Evolutionary conservation across 2,113 vertebrate genomes (phyloP), one percentile per base, ranked within the genome.

Genomic region (Dromaius novaehollandiae): DNA sequence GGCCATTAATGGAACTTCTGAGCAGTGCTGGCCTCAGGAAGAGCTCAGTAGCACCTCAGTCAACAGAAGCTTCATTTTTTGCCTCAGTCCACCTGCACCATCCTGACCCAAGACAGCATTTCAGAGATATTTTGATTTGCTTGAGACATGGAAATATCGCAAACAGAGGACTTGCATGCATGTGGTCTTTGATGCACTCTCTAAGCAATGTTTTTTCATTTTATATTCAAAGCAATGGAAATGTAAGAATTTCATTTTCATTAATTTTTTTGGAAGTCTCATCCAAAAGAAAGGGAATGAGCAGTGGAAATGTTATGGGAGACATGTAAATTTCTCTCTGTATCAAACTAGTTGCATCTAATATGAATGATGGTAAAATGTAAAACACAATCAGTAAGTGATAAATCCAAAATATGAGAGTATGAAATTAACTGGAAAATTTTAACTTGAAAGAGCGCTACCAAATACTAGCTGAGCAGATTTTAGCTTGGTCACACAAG

Each of bases 91-190:
- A 66, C 78, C 61, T 36, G 53, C 11, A 38, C 46, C 32, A 18
- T 48, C 40, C 12, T 25, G 34, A 84, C n/a, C 9, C 40, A 48
- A 19, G 38, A 34, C 28, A 64, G 34, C 1, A 25, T 83, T 55
- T 84, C 9, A 14, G 60, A n/a, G 38, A 13, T 13, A 7, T 26
- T 53, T 44, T 30, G 48, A 25, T 50, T 71, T 24, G 30, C 1
- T 2, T 5, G 38, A 50, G 40, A 42, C 40, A 36, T 1, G 3
- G 81, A 50, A 78, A 50, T 1, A 0, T 19, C 40, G n/a, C n/a
- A n/a, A n/a, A 19, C 56, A 38, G 44, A 61, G 53, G 63, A 63
- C 34, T 11, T 32, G 26, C 18, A 8, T n/a, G 17, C 48, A 19
- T 15, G 55, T 48, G 40, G 26, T 46, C 80, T 63, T 61, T 46